Base-by-base conservation (phyloP, 2,113 vertebrate genomes). In the Trematomus loennbergii region DNA sequence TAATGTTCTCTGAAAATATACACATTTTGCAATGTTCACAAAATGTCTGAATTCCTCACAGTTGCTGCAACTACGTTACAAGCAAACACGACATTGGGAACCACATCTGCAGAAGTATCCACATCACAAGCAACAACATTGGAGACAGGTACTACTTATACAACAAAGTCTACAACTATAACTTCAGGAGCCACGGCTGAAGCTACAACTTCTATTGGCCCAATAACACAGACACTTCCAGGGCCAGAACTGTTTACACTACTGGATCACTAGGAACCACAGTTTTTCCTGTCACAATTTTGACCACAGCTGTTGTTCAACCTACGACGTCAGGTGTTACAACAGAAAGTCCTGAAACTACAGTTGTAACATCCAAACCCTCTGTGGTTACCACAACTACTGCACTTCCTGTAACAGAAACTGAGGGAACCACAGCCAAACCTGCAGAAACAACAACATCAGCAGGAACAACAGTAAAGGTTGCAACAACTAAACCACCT, bases 211-310 rank as follows among this genome's bases (percentile, higher is more conserved):
- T 3, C 25, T 1, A 83, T 85, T 48, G 16, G 3, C 2, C 80
- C 89, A 9, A 9, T 87, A 12, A 91, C 90, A 48, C 1, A 73
- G 43, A 90, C 92, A 5, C 48, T 90, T 62, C 83, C 81, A 36
- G 45, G 76, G 72, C 1, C 2, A 75, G 65, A 18, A 43, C 16
- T 29, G 1, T 74, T 64, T 40, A 15, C 9, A 12, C 16, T 17
- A 9, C 62, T 0, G 12, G 2, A 18, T 1, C 46, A 40, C 4
- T 6, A 2, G 5, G 3, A 59, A 20, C 72, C 4, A 74, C 83
- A 40, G 9, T 75, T 12, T 1, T 12, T 29, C 29, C 29, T 29
- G 29, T 29, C 29, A 29, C 29, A 29, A 29, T 29, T 29, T 29
- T 29, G 29, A 29, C 3, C 29, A 29, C 29, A 29, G 29, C 29